Percentiles rank a stretch among this genome's conserved stretches.
Conservation (phyloP, 2,888 invertebrate species). For the Oligia latruncula region DNA sequence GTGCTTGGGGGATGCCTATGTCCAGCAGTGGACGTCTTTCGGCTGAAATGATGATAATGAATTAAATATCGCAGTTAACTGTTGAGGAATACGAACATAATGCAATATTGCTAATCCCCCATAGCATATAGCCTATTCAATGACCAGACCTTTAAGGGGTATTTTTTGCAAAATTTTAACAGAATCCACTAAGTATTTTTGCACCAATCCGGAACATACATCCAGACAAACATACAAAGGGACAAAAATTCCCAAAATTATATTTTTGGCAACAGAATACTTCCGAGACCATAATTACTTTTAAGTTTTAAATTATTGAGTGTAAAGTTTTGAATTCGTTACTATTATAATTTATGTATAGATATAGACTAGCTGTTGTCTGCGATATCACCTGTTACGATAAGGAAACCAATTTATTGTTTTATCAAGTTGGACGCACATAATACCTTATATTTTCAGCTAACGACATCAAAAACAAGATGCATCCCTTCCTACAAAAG, state of each 20-base stretch:
- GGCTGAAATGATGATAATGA: no score
- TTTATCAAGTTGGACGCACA: neutral
- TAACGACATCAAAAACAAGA: neutral
- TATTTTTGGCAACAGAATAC: neutral
- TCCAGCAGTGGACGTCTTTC: no score
- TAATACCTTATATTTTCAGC: neutral
- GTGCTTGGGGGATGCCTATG: no score
- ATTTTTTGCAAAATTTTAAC: neutral
- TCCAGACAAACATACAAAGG: neutral
- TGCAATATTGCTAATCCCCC: neutral
- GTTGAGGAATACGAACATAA: neutral
- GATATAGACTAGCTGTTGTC: neutral
- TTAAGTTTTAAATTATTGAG: neutral
- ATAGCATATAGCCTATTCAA: neutral
- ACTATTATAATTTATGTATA: neutral
- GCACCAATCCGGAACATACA: neutral
- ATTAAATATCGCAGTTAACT: neutral
- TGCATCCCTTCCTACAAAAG: neutral
- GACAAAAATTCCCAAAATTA: neutral
- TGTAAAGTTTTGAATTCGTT: neutral
- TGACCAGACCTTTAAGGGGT: no score
- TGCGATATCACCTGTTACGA: neutral
- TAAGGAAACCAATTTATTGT: slow-evolving; percentile 10
- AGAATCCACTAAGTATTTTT: neutral
- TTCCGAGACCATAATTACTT: neutral